A percentile compares a stretch with the other conserved stretches of the same genome.
Evolutionary conservation across 2,797 vertebrate genomes (phyloP).

Genomic region (Poecilia picta): DNA sequence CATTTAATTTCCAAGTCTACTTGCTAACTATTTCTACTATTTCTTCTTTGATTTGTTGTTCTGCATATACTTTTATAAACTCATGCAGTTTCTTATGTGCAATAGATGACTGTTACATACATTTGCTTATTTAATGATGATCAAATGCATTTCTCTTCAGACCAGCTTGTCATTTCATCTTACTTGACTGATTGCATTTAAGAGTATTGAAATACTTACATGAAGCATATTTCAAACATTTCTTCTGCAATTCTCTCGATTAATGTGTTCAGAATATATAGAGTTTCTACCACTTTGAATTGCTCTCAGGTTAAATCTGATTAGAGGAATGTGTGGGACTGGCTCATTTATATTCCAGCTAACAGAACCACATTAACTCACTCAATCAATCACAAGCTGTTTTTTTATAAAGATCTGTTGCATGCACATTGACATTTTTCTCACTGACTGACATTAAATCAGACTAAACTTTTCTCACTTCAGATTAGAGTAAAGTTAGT

Average conservation of each 20-base stretch:
- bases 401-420: background rate
- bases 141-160: background rate
- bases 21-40: background rate
- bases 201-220: background rate
- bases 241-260: background rate
- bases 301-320: background rate
- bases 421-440: background rate
- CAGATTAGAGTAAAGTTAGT: background rate
- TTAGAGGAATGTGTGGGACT: background rate
- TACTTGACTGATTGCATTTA: background rate
- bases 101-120: background rate
- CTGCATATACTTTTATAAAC: background rate
- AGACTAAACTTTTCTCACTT: background rate
- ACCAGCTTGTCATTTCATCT: background rate
- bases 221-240: background rate
- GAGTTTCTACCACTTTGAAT: background rate
- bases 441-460: background rate
- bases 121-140: background rate
- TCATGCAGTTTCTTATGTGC: background rate
- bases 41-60: background rate
- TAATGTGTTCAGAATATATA: background rate
- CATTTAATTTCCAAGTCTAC: background rate
- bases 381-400: background rate
- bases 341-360: background rate
- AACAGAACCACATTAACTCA: background rate